Percentiles rank a stretch among this genome's conserved stretches.
Evolutionary conservation across 2,888 invertebrate species (phyloP).

Genomic region (Griposia aprilina): DNA sequence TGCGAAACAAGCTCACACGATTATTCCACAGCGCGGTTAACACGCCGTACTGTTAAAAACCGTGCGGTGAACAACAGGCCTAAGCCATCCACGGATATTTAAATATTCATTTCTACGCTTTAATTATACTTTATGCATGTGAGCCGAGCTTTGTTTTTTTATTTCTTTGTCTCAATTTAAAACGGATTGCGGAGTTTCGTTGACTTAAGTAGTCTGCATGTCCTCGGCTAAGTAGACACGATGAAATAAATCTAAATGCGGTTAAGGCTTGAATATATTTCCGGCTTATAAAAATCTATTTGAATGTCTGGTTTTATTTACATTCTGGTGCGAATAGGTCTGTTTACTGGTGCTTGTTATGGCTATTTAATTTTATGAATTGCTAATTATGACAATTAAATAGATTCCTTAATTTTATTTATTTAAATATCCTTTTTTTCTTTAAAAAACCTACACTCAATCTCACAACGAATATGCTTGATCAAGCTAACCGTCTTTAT

Average conservation of each 20-base stretch:
- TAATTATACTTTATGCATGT: conserved; percentile 89
- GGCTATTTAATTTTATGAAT: not conserved
- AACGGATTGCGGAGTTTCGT: conserved; percentile 65
- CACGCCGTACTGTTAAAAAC: not conserved
- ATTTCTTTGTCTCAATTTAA: conserved; percentile 71
- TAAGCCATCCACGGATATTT: conserved; percentile 84
- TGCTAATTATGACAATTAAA: too few relatives aligned
- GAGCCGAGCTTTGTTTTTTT: conserved; percentile 81
- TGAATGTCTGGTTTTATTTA: not conserved
- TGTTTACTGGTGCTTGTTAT: not conserved
- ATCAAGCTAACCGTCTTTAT: conserved; percentile 34
- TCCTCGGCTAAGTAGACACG: conserved; percentile 33
- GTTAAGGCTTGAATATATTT: conserved; percentile 12
- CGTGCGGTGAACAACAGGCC: not conserved
- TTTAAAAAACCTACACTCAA: not conserved
- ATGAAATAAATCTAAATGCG: conserved; percentile 46
- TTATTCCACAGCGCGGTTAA: not conserved
- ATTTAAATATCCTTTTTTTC: not conserved
- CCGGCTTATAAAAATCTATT: conserved; percentile 13
- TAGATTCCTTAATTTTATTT: too few relatives aligned
- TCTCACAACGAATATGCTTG: not conserved
- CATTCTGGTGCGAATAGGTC: not conserved
- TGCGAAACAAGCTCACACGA: not conserved
- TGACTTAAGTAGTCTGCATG: conserved; percentile 62
- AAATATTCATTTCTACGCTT: conserved; percentile 90